phyloP scores from a whole-genome alignment of 1,140 invertebrate species.

The Pseudomyrmex sp. region DNA sequence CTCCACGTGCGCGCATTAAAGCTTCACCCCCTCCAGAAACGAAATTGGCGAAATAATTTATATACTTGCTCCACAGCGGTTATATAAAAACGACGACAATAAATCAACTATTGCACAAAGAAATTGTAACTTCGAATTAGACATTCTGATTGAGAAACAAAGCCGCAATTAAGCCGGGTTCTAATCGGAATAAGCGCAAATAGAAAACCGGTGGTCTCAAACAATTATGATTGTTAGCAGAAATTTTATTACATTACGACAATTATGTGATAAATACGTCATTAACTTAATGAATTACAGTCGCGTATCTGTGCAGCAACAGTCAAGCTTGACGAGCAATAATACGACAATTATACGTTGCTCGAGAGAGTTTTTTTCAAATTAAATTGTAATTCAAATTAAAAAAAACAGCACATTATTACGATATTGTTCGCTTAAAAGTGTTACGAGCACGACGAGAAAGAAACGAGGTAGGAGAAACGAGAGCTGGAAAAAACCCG shows the following conservation, averaged over 20 bases:
- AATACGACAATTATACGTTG: too few relatives aligned
- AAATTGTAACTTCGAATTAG: not conserved
- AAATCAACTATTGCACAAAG: not conserved
- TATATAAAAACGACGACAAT: not conserved
- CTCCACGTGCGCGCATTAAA: not conserved
- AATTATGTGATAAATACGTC: too few relatives aligned
- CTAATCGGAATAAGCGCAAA: not conserved
- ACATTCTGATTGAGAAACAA: not conserved
- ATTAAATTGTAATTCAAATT: too few relatives aligned
- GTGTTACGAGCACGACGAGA: too few relatives aligned
- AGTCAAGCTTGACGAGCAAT: too few relatives aligned
- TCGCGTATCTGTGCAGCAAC: too few relatives aligned
- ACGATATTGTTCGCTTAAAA: too few relatives aligned
- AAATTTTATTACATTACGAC: not conserved
- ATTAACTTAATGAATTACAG: too few relatives aligned
- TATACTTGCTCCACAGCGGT: not conserved
- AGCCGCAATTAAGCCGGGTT: slow-evolving; percentile 5
- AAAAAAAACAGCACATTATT: too few relatives aligned
- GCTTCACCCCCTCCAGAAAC: not conserved
- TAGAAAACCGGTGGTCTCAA: not conserved
- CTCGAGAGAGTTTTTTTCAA: too few relatives aligned
- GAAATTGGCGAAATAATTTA: not conserved
- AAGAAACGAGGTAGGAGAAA: too few relatives aligned
- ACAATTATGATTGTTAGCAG: not conserved
- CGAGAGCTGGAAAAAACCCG: too few relatives aligned